A percentile compares a stretch with the other conserved stretches of the same genome.
Evolutionary conservation across 2,888 invertebrate species (phyloP).

Genomic region (Taphrorychus bicolor): DNA sequence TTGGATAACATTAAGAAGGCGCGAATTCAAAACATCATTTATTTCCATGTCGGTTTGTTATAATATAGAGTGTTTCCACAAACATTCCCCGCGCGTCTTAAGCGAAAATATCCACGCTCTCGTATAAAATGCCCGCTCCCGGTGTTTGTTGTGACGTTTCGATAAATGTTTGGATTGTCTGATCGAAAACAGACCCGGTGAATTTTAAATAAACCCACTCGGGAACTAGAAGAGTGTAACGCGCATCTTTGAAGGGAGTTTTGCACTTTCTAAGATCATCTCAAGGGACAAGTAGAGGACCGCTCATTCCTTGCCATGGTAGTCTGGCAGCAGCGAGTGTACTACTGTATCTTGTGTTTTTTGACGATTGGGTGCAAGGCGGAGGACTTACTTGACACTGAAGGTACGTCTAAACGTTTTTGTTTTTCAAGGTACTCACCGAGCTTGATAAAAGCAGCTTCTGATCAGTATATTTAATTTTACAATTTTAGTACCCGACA

Average conservation of each 20-base stretch:
- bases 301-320: neutral
- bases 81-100: conserved; percentile 27
- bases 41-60: conserved; percentile 39
- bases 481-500: conserved; percentile 26
- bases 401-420: conserved; percentile 24
- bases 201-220: conserved; percentile 32
- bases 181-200: conserved; percentile 53
- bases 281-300: neutral
- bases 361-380: conserved; percentile 2
- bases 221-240: conserved; percentile 6
- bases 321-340: neutral
- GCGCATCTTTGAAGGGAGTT: conserved; percentile 6
- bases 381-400: conserved; percentile 21
- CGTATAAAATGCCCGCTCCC: conserved; percentile 30
- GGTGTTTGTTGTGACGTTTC: conserved; percentile 56
- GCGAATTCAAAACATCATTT: conserved; percentile 35
- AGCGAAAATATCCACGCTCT: conserved; percentile 31
- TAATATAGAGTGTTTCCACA: conserved; percentile 34
- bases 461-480: conserved; percentile 14
- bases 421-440: neutral
- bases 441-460: neutral
- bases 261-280: conserved; percentile 5
- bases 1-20: conserved; percentile 23
- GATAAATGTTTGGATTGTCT: conserved; percentile 58
- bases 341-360: conserved; percentile 12